These are phyloP conservation scores for Cavia porcellus DNA, from an alignment of 2,113 vertebrate genomes.

Conservation along the genomic window DNA sequence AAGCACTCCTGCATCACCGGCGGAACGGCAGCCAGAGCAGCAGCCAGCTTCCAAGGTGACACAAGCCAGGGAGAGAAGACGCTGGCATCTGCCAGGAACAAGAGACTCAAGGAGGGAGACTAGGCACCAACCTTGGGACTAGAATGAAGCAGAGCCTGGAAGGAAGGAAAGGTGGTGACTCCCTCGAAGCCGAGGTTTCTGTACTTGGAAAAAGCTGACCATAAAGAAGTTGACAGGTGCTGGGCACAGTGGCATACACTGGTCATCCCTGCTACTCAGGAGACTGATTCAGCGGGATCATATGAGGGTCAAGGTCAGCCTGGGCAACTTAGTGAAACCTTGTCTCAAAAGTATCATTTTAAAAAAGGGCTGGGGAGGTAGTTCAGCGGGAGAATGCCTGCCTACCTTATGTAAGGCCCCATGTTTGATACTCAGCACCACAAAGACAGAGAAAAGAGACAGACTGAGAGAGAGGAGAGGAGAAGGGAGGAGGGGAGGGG, in stretches of 20 bases:
- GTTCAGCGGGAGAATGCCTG: neutral
- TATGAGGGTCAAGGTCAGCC: neutral
- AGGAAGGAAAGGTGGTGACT: neutral
- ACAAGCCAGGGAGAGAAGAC: neutral
- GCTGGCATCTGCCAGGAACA: rapidly evolving
- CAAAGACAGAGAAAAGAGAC: neutral
- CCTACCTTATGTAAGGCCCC: neutral
- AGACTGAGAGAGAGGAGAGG: neutral
- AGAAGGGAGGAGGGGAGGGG: too few relatives aligned
- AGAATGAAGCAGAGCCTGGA: neutral
- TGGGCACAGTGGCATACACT: neutral
- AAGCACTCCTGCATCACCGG: neutral
- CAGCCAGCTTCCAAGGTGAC: neutral
- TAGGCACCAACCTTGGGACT: neutral
- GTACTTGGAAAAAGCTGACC: neutral
- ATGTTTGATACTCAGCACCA: neutral
- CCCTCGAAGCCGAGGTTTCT: neutral
- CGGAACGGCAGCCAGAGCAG: neutral
- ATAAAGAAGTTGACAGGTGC: neutral
- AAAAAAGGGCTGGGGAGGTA: neutral
- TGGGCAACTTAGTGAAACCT: neutral
- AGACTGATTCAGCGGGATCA: neutral
- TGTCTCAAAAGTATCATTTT: neutral
- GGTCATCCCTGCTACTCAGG: neutral
- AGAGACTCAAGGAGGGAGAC: neutral